Evolutionary conservation across 2,888 invertebrate genomes (phyloP).

Genomic region (Sipha maydis): DNA sequence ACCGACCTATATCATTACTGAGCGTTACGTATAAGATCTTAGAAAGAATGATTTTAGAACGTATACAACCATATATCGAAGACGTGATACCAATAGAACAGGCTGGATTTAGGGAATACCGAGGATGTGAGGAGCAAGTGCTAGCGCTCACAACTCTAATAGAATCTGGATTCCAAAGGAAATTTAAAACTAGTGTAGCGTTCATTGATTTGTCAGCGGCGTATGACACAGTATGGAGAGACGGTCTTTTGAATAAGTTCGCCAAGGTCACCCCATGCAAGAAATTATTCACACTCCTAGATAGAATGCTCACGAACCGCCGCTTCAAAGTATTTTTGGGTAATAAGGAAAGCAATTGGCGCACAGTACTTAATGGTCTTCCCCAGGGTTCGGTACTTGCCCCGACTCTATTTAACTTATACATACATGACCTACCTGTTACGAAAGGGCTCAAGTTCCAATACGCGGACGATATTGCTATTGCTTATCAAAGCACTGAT

Average conservation of each 20-base stretch:
- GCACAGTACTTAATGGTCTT: constrained; percentile 57
- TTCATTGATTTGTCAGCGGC: constrained; percentile 53
- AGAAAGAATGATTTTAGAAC: constrained; percentile 59
- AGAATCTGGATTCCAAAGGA: constrained; percentile 63
- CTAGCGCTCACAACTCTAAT: constrained; percentile 61
- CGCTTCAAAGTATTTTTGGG: constrained; percentile 37
- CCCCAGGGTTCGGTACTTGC: background rate
- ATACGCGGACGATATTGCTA: constrained; percentile 23
- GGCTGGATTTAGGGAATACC: constrained; percentile 62
- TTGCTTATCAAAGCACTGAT: constrained; percentile 50
- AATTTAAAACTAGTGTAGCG: constrained; percentile 58
- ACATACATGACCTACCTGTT: constrained; percentile 53
- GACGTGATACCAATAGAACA: constrained; percentile 63
- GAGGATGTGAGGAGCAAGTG: constrained; percentile 32
- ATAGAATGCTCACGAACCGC: constrained; percentile 45
- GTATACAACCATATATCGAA: constrained; percentile 53
- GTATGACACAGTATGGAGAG: too few species aligned
- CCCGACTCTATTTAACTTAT: constrained; percentile 57
- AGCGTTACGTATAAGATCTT: constrained; percentile 62
- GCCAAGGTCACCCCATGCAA: background rate
- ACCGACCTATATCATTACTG: constrained; percentile 62
- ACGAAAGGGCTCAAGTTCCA: constrained; percentile 38
- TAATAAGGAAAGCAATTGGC: constrained; percentile 15
- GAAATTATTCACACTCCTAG: constrained; percentile 28
- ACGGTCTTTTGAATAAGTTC: constrained; percentile 51